Conservation (phyloP, 2,888 invertebrate species). For the Cantharis rustica region DNA sequence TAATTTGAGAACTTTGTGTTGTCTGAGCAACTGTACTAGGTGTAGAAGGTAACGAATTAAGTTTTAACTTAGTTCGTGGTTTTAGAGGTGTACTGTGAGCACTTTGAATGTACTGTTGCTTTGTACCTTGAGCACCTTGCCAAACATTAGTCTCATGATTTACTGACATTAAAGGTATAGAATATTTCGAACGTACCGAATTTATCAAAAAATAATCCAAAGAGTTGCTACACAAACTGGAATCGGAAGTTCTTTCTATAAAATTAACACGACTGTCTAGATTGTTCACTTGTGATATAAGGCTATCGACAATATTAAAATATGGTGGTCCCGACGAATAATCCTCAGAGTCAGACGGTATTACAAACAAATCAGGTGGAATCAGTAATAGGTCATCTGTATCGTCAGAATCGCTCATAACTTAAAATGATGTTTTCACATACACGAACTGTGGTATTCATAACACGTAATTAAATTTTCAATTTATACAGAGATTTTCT, state of each 20-base stretch:
- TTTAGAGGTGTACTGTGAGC: conserved; percentile 54
- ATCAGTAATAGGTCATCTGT: conserved; percentile 80
- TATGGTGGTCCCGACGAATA: conserved; percentile 41
- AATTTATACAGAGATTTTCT: not conserved
- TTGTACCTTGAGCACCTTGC: conserved; percentile 9
- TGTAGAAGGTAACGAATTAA: conserved; percentile 49
- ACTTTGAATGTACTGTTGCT: conserved; percentile 37
- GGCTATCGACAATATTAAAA: conserved; percentile 63
- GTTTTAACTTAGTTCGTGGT: conserved; percentile 42
- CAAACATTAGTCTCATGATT: conserved; percentile 31
- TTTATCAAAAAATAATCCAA: conserved; percentile 34
- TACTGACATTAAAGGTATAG: conserved; percentile 14
- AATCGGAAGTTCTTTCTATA: conserved; percentile 56
- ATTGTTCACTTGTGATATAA: conserved; percentile 67
- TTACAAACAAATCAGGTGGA: conserved; percentile 75
- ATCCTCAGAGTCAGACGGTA: conserved; percentile 64
- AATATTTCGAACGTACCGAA: conserved; percentile 7
- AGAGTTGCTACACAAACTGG: conserved; percentile 40
- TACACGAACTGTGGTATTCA: not conserved
- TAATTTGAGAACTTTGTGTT: conserved; percentile 20
- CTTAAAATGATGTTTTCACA: conserved; percentile 31
- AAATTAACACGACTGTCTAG: conserved; percentile 59
- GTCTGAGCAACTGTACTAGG: conserved; percentile 40
- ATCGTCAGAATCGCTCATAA: conserved; percentile 78
- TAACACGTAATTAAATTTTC: not conserved